Percentiles rank a stretch among this genome's conserved stretches.
phyloP scores from a whole-genome alignment of 1,140 invertebrate species.

The Drosophila athabasca region DNA sequence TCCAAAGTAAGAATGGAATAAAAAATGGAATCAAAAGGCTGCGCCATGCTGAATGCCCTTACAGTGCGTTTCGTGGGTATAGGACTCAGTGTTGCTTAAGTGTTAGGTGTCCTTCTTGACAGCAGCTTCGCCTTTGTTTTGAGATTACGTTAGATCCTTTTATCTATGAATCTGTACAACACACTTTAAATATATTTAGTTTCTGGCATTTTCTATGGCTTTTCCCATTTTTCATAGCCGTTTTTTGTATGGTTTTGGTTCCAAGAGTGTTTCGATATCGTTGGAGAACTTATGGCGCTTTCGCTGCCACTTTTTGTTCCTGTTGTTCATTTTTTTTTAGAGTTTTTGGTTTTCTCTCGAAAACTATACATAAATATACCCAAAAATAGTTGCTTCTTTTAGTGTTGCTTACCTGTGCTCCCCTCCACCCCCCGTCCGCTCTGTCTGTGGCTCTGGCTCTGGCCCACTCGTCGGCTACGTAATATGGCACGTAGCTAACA shows the following conservation, averaged over 20 bases:
- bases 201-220: too few relatives aligned
- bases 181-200: too few relatives aligned
- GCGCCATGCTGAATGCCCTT: conserved; percentile 9
- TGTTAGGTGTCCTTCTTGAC: too few relatives aligned
- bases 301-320: neutral
- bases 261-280: too few relatives aligned
- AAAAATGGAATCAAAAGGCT: neutral
- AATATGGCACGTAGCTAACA: conserved; percentile 45
- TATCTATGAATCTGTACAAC: too few relatives aligned
- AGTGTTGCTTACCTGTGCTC: conserved; percentile 6
- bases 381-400: conserved; percentile 18
- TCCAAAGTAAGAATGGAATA: neutral
- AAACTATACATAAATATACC: conserved; percentile 12
- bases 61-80: conserved; percentile 13
- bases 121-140: too few relatives aligned
- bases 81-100: neutral
- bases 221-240: too few relatives aligned
- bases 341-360: neutral
- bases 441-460: neutral
- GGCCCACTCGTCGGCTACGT: conserved; percentile 42
- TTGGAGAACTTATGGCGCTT: too few relatives aligned
- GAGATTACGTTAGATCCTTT: too few relatives aligned
- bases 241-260: too few relatives aligned
- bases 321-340: neutral
- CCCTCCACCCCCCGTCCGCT: neutral